Base-by-base conservation (phyloP, 1,140 invertebrate species). In the Aphaenogaster rudis region DNA sequence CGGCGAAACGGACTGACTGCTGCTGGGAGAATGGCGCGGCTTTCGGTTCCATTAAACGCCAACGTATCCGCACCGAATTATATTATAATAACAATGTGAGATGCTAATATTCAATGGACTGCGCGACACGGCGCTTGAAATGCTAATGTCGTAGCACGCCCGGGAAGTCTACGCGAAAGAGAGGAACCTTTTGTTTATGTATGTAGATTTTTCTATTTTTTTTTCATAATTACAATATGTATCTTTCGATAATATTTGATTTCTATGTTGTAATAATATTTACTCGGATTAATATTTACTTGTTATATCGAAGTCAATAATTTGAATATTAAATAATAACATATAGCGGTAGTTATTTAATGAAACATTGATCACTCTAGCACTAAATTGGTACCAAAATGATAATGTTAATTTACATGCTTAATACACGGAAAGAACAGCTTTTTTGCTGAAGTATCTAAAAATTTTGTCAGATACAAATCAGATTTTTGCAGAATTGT, bases 31-130 rank as follows among this genome's bases (percentile, higher is more conserved):
- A 74, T 61, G 74, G 82, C 72, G 86, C 50, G 80, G 57, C 66
- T 86, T 80, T 86, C 84, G 36, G 87, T 86, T 71, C 72, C 87
- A 77, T 72, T 63, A 79, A 61, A 79, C 66, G 76, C 69, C 67
- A 45, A 36, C 63, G 33, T 57, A 88, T 74, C 48, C 81, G 52
- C 71, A 50, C 64, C 80, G 80, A 84, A 84, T 84, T 84, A 84
- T 74, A 76, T 74, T 84, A 84, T 61, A 74, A 84, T 74, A 84
- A 84, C 80, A 84, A 84, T 84, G 80, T 84, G 69, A 74, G 42
- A 84, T 84, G 42, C 80, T 84, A 84, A 84, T 84, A 84, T 84
- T 84, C 80, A 84, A 76, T 84, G 69, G 69, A 76, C 80, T 76
- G 80, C 57, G n/a, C 64, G 80, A 82, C 67, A 59, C 80, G 80